phyloP scores from a whole-genome alignment of 23 tunicate genomes.

The Halocynthia roretzi region DNA sequence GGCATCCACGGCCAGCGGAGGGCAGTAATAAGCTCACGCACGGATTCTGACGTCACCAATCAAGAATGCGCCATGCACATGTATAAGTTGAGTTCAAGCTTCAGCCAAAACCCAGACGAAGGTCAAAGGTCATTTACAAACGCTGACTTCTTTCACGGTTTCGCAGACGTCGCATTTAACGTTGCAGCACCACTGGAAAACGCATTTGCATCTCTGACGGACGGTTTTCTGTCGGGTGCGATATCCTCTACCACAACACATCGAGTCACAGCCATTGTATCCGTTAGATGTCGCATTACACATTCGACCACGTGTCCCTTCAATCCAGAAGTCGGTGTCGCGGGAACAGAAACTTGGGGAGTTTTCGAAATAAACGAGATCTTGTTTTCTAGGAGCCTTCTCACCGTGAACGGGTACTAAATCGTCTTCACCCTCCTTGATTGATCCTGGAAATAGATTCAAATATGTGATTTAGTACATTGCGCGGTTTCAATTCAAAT shows the following conservation, averaged over 20 bases:
- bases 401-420: constrained; percentile 15
- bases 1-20: too few relatives aligned
- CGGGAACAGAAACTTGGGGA: constrained; percentile 79
- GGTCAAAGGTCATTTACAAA: constrained; percentile 48
- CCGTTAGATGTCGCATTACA: constrained; percentile 84
- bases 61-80: too few relatives aligned
- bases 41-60: too few relatives aligned
- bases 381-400: constrained; percentile 38
- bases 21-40: too few relatives aligned
- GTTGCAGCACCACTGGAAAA: constrained; percentile 93
- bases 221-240: constrained; percentile 32
- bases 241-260: constrained; percentile 93
- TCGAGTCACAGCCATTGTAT: constrained; percentile 65
- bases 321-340: constrained; percentile 41
- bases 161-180: constrained; percentile 70
- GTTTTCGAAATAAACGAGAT: constrained; percentile 56
- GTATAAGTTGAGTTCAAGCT: too few relatives aligned
- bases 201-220: constrained; percentile 74
- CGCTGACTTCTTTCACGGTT: constrained; percentile 52
- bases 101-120: too few relatives aligned
- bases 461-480: too few relatives aligned
- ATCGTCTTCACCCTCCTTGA: background rate
- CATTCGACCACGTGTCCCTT: constrained; percentile 71
- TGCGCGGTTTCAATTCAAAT: too few relatives aligned
- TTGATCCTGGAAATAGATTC: background rate